phyloP scores from a whole-genome alignment of 2,113 vertebrate species.

The Chelonoidis abingdonii region DNA sequence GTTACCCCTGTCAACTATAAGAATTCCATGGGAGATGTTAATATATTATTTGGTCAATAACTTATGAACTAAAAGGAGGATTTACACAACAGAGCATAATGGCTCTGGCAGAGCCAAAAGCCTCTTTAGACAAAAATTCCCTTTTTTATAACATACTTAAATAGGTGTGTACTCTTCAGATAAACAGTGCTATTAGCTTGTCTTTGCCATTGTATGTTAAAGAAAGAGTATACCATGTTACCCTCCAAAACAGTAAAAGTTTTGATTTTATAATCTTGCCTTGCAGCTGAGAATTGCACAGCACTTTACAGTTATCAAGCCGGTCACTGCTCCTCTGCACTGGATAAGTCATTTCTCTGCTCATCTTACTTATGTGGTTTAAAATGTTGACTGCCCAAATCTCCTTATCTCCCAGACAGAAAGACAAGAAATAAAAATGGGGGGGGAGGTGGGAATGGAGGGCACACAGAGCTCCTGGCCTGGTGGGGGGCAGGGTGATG shows the following conservation, averaged over 20 bases:
- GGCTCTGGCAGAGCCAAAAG: neutral
- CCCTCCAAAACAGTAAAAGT: neutral
- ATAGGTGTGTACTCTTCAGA: neutral
- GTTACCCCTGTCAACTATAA: neutral
- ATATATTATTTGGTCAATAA: neutral
- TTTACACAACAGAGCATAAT: neutral
- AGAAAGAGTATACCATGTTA: neutral
- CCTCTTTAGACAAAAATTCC: neutral
- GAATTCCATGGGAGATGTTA: neutral
- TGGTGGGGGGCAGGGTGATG: neutral
- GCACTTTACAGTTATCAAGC: neutral
- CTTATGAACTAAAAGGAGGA: neutral
- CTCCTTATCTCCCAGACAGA: no score
- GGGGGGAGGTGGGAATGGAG: fast-evolving
- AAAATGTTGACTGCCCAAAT: no score
- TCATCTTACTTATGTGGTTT: neutral
- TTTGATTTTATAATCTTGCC: neutral
- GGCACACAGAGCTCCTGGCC: neutral
- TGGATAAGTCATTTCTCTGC: neutral
- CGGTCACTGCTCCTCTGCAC: neutral
- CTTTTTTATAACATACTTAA: neutral
- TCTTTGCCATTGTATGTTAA: neutral
- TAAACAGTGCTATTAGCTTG: neutral
- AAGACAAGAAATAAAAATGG: neutral
- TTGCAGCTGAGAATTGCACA: neutral